Base-by-base conservation (phyloP, 2,113 vertebrate species). In the Chauna torquata region DNA sequence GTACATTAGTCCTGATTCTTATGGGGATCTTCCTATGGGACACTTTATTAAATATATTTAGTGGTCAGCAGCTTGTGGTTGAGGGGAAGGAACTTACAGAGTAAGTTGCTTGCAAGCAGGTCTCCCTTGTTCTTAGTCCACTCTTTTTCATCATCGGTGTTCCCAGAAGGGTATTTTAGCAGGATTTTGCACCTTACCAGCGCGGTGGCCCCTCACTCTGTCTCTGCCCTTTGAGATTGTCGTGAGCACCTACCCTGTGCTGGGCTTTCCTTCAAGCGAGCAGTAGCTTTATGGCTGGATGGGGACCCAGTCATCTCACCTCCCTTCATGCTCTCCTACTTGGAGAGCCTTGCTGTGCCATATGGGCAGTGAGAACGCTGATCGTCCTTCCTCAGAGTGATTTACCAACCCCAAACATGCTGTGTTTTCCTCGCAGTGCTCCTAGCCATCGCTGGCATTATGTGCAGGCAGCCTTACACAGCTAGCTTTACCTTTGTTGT, bases 351-450 rank as follows among this genome's bases (percentile, higher is more conserved):
- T 62, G 54, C 71, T 49, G 4, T 62, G 68, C 94, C 95, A 88
- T 92, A 94, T 88, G 92, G 86, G 42, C 3, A 0, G 16, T n/a
- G 45, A 95, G 86, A 94, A 91, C 88, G 91, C 19, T 90, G 72
- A 62, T 54, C 40, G 34, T 71, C 55, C 55, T 88, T 94, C 77
- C 80, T 93, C 34, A 54, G 68, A 91, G 32, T 70, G 66, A 66
- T 90, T 61, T 86, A 90, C 30, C 11, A 80, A n/a, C 27, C 45
- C 40, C 54, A 70, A 66, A 80, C 18, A 88, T 86, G 72, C 86
- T 92, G 82, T 95, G n/a, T 82, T 82, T 92, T 88, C 74, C 36
- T 74, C 68, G 86, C 2, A 0, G 8, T 77, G 11, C 36, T 72
- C 82, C 65, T 77, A 69, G 58, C 68, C 58, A 5, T 74, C 82